These are phyloP conservation scores for Brenthis daphne DNA, from an alignment of 2,888 invertebrate genomes.

Conservation along the genomic window DNA sequence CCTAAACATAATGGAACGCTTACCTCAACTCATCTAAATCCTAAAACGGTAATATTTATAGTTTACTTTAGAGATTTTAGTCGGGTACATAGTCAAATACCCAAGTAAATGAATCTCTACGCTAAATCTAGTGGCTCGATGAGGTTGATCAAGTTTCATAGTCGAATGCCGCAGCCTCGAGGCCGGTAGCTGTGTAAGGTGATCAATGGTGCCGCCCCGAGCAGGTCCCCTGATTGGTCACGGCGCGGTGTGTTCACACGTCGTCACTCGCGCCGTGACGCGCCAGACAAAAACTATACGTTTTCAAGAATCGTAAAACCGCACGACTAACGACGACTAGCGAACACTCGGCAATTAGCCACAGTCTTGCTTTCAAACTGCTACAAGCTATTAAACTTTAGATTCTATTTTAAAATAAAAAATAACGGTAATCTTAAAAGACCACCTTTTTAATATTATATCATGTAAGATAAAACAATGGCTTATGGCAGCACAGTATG, in stretches of 20 bases:
- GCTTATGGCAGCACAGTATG: too few relatives aligned
- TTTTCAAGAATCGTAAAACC: constrained; percentile 18
- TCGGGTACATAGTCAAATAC: neutral
- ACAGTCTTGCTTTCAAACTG: neutral
- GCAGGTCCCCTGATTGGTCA: constrained; percentile 21
- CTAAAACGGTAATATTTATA: too few relatives aligned
- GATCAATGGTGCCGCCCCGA: constrained; percentile 27
- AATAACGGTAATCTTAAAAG: neutral
- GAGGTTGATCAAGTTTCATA: constrained; percentile 12
- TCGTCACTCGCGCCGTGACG: constrained; percentile 26
- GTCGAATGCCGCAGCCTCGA: constrained; percentile 7
- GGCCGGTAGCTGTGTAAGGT: constrained; percentile 25
- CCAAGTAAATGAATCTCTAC: neutral
- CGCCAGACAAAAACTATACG: constrained; percentile 13
- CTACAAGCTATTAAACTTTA: constrained; percentile 14
- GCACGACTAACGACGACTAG: constrained; percentile 10
- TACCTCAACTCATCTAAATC: too few relatives aligned
- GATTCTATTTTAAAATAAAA: neutral
- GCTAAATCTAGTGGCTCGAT: neutral
- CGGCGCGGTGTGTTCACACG: constrained; percentile 32
- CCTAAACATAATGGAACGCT: too few relatives aligned
- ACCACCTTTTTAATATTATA: too few relatives aligned
- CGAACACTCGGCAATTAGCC: constrained; percentile 11
- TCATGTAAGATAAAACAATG: too few relatives aligned
- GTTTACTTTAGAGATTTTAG: too few relatives aligned